Evolutionary conservation across 2,888 invertebrate genomes (phyloP), one percentile per base, ranked within the genome.

Genomic region (Stenurella melanura): DNA sequence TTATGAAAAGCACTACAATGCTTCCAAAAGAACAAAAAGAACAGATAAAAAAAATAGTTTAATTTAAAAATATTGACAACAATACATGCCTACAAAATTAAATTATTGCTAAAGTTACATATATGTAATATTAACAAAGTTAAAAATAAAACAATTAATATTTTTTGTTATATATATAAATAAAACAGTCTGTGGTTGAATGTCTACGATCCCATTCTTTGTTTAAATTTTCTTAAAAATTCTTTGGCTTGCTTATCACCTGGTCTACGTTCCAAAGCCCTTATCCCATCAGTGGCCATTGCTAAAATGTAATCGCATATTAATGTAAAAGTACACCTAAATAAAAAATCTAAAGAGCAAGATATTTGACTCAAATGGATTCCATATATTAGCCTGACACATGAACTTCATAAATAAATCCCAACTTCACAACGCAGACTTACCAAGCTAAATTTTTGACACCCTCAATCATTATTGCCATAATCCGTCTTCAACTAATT

Each of bases 241-340:
- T 97, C 97, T 87, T 94, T 93, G 19, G 98, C 97, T 89, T 94
- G 93, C 88, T 94, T 96, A 90, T 98, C 98, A 79, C 96, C 96
- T 88, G 94, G 95, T 69, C 97, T 91, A 73, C 94, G 93, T 87
- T 96, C 96, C 81, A 98, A 89, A 0, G 96, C 96, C 86, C 93
- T 93, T 72, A 96, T 90, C 10, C 94, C 93, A 82, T 95, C 94
- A 34, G 93, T 93, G 85, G 92, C 94, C 94, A 87, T 82, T 70
- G 72, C 84, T 82, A 76, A 73, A 80, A 82, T 60, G 64, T 66
- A 17, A 57, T 21, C 6, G 6, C 17, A n/a, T 34, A 7, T 34
- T 9, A 34, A 34, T 7, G 7, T 7, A 6, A 0, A 34, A 34
- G 3, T 34, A 5, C 30, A 34, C 30, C 30, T 34, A 34, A 7